Conservation (phyloP, 2,797 vertebrate species). For the Ptychadena robeensis region DNA sequence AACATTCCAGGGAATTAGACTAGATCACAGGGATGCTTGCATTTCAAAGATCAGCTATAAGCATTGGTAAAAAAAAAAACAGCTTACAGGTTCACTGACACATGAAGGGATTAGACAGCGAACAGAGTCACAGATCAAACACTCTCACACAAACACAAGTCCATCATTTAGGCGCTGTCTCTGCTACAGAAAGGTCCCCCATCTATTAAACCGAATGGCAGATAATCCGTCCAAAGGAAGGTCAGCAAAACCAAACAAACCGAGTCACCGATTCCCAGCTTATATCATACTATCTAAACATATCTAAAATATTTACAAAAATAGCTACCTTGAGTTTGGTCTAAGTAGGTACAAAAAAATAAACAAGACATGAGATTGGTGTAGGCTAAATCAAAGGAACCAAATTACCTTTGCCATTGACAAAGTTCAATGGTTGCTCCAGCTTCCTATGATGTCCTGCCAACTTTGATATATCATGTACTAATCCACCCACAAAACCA, state of each 20-base stretch:
- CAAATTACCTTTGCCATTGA: neutral
- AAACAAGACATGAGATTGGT: too few species aligned
- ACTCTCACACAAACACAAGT: constrained; percentile 29
- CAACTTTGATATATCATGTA: neutral
- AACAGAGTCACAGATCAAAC: constrained; percentile 46
- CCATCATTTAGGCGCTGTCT: constrained; percentile 16
- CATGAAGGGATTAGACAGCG: constrained; percentile 46
- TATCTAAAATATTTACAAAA: neutral
- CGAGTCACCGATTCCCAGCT: neutral
- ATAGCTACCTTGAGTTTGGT: too few species aligned
- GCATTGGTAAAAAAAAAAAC: constrained; percentile 29
- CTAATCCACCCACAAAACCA: neutral
- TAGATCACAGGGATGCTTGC: constrained; percentile 46
- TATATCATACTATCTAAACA: neutral
- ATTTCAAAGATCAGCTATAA: constrained; percentile 49
- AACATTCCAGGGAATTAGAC: constrained; percentile 37
- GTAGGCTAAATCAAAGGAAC: neutral
- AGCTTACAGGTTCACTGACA: constrained; percentile 44
- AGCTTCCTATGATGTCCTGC: neutral
- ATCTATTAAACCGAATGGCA: neutral
- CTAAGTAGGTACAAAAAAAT: neutral
- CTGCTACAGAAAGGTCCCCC: neutral
- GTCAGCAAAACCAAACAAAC: neutral
- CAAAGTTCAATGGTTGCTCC: neutral
- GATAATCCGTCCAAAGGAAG: neutral